phyloP scores from a whole-genome alignment of 2,113 vertebrate genomes.

The Oncorhynchus gorbuscha region DNA sequence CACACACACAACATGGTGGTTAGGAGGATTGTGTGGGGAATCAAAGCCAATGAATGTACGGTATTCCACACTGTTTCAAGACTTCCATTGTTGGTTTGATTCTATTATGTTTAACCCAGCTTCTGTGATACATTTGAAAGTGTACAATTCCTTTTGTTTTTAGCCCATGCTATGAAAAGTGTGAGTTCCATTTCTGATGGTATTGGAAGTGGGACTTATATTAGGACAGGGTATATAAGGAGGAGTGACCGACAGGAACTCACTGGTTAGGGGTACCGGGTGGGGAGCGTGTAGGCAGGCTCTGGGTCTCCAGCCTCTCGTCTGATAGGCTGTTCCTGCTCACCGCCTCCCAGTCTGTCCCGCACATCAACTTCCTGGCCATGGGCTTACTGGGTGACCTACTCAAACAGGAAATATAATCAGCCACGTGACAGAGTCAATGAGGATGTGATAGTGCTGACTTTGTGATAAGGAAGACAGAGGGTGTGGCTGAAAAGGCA shows the following conservation, averaged over 20 bases:
- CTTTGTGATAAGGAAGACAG: background rate
- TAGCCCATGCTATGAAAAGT: no score
- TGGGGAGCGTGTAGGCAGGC: conserved; percentile 94
- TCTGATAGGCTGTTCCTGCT: conserved; percentile 94
- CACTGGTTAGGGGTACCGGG: conserved; percentile 96
- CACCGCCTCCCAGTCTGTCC: conserved; percentile 92
- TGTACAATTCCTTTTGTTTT: no score
- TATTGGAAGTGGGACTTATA: background rate
- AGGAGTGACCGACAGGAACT: conserved; percentile 58
- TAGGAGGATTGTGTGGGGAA: background rate
- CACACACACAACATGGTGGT: conserved; percentile 9
- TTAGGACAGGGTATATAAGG: background rate
- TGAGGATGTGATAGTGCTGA: background rate
- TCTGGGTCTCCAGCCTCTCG: conserved; percentile 95
- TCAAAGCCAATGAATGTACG: background rate
- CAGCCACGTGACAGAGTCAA: no score
- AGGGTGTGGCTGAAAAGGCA: background rate
- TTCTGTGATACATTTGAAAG: no score
- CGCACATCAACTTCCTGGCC: conserved; percentile 85
- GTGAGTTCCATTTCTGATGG: no score
- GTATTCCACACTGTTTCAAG: background rate
- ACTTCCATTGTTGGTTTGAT: no score
- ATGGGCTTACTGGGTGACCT: conserved; percentile 97
- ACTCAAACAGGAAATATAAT: conserved; percentile 8
- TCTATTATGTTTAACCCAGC: no score